These are phyloP conservation scores for Holothuria glaberrima DNA, from an alignment of 35 echinoderm and acorn worm genomes.

Conservation along the genomic window DNA sequence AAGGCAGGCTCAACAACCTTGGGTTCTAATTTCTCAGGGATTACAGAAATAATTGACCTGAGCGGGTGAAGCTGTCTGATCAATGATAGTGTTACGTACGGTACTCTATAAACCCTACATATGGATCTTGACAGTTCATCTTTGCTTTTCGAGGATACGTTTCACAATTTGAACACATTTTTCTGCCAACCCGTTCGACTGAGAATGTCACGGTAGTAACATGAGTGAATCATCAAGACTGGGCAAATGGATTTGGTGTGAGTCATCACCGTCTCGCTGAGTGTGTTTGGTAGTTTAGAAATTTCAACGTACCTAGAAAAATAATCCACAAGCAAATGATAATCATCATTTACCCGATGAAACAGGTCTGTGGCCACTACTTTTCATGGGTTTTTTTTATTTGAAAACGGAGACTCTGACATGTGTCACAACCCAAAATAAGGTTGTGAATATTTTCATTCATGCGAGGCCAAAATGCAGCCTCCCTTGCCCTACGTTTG, in stretches of 20 bases:
- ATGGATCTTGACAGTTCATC: constrained; percentile 12
- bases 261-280: constrained; percentile 44
- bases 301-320: constrained; percentile 61
- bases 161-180: constrained; percentile 46
- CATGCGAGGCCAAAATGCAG: constrained; percentile 55
- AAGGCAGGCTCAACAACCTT: neutral
- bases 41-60: neutral
- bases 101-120: constrained; percentile 29
- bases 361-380: constrained; percentile 35
- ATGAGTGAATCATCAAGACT: constrained; percentile 29
- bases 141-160: constrained; percentile 26
- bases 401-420: neutral
- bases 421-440: constrained; percentile 51
- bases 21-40: neutral
- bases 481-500: constrained; percentile 37
- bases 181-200: constrained; percentile 38
- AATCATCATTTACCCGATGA: constrained; percentile 18
- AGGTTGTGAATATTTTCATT: constrained; percentile 60
- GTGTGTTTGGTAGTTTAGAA: constrained; percentile 37
- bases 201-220: constrained; percentile 34
- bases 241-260: constrained; percentile 45
- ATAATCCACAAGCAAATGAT: constrained; percentile 49
- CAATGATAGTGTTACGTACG: constrained; percentile 23
- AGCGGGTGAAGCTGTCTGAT: constrained; percentile 36
- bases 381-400: constrained; percentile 30